Conservation (phyloP, 2,797 vertebrate genomes). For the Fundulus diaphanus region DNA sequence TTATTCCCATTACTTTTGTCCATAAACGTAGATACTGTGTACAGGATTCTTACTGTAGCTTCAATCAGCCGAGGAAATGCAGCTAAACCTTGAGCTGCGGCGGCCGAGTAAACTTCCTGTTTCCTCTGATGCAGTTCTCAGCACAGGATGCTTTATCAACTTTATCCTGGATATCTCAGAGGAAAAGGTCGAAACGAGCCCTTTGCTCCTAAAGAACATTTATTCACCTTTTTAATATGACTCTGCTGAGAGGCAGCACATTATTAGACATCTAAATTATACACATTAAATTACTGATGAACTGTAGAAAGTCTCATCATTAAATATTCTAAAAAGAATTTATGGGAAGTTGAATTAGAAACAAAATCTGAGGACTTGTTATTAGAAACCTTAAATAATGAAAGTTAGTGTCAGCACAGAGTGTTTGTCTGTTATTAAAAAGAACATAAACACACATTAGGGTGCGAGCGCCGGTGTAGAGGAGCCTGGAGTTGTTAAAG, state of each 20-base stretch:
- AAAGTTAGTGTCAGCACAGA: not conserved
- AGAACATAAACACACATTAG: no score
- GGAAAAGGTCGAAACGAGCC: not conserved
- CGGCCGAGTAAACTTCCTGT: not conserved
- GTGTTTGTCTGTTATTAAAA: not conserved
- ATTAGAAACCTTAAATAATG: no score
- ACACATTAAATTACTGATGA: no score
- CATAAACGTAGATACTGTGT: no score
- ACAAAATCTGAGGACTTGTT: not conserved
- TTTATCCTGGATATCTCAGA: not conserved
- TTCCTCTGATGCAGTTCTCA: constrained; percentile 1
- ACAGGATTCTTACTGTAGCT: not conserved
- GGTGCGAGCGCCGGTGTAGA: not conserved
- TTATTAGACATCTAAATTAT: no score
- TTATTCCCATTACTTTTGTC: no score
- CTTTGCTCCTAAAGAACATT: not conserved
- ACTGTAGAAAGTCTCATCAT: not conserved
- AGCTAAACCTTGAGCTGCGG: not conserved
- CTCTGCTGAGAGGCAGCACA: no score
- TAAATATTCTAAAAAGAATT: not conserved
- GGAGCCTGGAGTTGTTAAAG: not conserved
- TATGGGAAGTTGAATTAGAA: not conserved
- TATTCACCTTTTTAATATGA: no score
- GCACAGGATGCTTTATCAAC: not conserved
- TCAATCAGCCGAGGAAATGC: not conserved